Percentiles rank a stretch among this genome's conserved stretches.
phyloP scores from a whole-genome alignment of 2,888 invertebrate species.

The Hecatera dysodea region DNA sequence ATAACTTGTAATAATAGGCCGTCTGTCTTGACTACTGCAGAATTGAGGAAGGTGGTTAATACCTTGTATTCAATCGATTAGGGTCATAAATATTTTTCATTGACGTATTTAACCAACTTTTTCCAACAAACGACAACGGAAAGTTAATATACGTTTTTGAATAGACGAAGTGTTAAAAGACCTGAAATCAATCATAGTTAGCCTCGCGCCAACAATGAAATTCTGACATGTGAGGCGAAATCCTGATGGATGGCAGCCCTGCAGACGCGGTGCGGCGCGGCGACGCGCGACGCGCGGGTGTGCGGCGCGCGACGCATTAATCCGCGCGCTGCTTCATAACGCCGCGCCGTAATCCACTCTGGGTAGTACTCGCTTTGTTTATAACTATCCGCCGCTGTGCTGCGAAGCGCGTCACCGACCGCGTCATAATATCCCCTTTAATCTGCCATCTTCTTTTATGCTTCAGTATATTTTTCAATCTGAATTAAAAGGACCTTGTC shows the following conservation, averaged over 20 bases:
- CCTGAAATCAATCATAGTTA: constrained; percentile 55
- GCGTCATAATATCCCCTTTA: constrained; percentile 7
- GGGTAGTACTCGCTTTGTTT: constrained; percentile 38
- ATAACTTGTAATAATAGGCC: neutral
- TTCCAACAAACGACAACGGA: neutral
- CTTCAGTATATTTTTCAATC: constrained; percentile 28
- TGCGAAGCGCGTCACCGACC: neutral
- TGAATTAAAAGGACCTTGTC: constrained; percentile 20
- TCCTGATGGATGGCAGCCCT: constrained; percentile 45
- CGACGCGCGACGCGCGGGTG: neutral
- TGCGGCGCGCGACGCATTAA: neutral
- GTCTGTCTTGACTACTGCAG: neutral
- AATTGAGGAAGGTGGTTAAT: neutral
- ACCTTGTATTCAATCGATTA: neutral
- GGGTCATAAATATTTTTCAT: neutral
- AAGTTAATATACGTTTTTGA: constrained; percentile 15
- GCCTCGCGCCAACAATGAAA: constrained; percentile 24
- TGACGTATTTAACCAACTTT: neutral
- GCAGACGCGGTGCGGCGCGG: neutral
- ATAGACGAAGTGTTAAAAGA: constrained; percentile 11
- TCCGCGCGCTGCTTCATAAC: constrained; percentile 10
- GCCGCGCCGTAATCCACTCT: constrained; percentile 36
- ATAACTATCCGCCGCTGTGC: constrained; percentile 29
- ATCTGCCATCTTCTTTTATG: constrained; percentile 33
- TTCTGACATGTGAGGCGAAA: constrained; percentile 47